These are phyloP conservation scores for Pyrgilauda ruficollis DNA, from an alignment of 2,113 vertebrate species.

Conservation along the genomic window DNA sequence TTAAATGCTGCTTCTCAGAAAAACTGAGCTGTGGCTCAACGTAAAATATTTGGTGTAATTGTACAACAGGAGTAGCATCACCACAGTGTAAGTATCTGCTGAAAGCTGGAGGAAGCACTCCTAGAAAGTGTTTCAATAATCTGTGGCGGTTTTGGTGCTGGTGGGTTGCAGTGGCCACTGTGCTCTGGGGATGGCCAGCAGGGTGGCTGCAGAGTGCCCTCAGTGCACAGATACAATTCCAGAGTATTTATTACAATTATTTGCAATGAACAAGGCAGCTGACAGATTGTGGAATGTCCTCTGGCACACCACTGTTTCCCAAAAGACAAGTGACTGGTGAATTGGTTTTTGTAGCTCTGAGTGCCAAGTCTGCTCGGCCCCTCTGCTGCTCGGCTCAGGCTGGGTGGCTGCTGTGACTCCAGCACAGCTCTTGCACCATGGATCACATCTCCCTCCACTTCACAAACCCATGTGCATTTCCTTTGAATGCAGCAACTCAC, in stretches of 20 bases:
- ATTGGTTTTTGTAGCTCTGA: neutral
- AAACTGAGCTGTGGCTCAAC: fast-evolving
- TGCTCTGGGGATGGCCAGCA: neutral
- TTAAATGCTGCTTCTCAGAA: neutral
- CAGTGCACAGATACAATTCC: neutral
- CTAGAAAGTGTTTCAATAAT: neutral
- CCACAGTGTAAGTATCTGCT: neutral
- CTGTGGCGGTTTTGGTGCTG: neutral
- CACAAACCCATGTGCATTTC: fast-evolving
- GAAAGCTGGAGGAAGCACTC: neutral
- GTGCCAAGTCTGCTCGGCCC: neutral
- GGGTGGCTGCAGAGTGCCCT: neutral
- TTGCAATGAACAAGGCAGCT: neutral
- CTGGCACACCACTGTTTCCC: neutral
- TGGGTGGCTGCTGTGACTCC: neutral
- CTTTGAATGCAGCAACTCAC: neutral
- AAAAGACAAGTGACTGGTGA: neutral
- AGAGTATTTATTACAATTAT: neutral
- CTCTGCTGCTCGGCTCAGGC: neutral
- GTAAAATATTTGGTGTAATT: neutral
- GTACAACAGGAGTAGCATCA: neutral
- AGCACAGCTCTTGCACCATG: fast-evolving
- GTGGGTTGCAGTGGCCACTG: neutral
- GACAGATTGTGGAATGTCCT: neutral
- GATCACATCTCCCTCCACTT: neutral